Conservation (phyloP, 37 sponge, comb jelly and placozoan species). For the Mnemiopsis leidyi region DNA sequence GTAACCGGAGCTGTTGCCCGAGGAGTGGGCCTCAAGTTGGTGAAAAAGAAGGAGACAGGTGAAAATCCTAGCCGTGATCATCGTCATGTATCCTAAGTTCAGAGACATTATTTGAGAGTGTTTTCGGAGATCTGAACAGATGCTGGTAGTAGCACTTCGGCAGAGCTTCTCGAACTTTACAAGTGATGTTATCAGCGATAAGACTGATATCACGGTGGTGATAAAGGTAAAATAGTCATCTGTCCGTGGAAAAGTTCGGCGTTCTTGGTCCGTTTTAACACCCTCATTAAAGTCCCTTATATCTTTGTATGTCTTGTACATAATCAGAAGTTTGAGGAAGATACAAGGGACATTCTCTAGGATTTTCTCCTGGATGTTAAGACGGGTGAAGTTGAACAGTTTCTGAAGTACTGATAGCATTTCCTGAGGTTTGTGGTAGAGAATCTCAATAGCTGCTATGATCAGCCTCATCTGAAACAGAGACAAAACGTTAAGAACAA, state of each 20-base stretch:
- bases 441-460: neutral
- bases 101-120: neutral
- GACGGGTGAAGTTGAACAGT: neutral
- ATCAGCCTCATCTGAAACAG: neutral
- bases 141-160: neutral
- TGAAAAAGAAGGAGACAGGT: neutral
- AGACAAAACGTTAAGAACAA: neutral
- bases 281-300: neutral
- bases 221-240: neutral
- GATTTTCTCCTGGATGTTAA: neutral
- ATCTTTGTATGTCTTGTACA: neutral
- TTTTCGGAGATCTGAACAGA: neutral
- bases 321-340: neutral
- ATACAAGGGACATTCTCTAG: neutral
- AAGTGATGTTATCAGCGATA: neutral
- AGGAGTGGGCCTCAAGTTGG: neutral
- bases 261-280: neutral
- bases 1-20: neutral
- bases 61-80: neutral
- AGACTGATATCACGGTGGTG: neutral
- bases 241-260: neutral
- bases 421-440: neutral
- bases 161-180: neutral
- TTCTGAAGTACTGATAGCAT: neutral
- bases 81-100: neutral